Base-by-base conservation (phyloP, 2,113 vertebrate species). In the Rhea pennata region DNA sequence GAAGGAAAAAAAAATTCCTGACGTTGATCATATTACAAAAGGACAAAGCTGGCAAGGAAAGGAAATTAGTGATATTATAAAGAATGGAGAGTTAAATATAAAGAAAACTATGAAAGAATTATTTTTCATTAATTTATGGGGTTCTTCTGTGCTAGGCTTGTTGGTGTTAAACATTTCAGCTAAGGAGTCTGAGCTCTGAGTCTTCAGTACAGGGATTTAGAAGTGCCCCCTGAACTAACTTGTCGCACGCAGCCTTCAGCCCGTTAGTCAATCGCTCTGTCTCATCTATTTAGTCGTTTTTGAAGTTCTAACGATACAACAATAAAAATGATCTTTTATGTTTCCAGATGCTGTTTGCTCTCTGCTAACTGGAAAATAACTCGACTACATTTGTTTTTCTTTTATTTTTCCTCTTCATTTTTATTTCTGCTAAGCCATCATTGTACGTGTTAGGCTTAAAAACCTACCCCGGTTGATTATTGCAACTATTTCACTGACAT, bases 221-320 rank as follows among this genome's bases (percentile, higher is more conserved):
- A 71, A 8, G 17, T 48, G 26, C 24, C 14, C 5, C 6, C 36
- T 53, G 27, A 42, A 59, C 36, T 72, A 70, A 27, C 27, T 85
- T 1, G 0, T 40, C 42, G 73, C 61, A 71, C 0, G 0, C 56
- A 74, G 33, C n/a, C 7, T 2, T 46, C 50, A 39, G 17, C 53
- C 46, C 26, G 2, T 76, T 75, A 80, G 44, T 58, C 50, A 61
- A 13, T 40, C 83, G 51, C 80, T 92, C 71, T 17, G 5, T 54
- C 76, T 88, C 86, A 39, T 78, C 59, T 71, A 12, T 11, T 67
- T 48, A n/a, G 46, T 15, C 84, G 6, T 21, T 88, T 91, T 39
- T 94, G 5, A 84, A 77, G 42, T 81, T 78, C 33, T 88, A 94
- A 71, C 2, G 12, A 51, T 20, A n/a, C 15, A 94, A 77, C 33